Conservation (phyloP, 2,113 vertebrate species). For the Cacatua alba region DNA sequence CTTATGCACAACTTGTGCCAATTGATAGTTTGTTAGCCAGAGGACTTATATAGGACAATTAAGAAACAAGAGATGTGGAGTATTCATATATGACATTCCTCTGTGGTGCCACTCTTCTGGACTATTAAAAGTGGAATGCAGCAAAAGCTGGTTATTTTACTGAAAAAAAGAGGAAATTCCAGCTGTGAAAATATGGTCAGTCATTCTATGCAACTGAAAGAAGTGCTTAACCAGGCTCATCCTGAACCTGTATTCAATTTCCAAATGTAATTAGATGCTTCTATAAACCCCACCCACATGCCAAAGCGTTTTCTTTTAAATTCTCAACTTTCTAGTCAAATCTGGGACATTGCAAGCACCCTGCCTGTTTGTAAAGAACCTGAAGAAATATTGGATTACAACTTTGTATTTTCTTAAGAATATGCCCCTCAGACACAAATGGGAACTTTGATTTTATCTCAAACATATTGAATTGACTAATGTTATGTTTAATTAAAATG, state of each 20-base stretch:
- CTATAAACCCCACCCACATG: slow-evolving; percentile 76
- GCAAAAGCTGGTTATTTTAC: slow-evolving; percentile 44
- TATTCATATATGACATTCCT: neutral
- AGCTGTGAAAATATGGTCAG: slow-evolving; percentile 72
- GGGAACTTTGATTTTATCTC: slow-evolving; percentile 10
- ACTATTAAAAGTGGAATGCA: slow-evolving; percentile 16
- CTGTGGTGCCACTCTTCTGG: slow-evolving; percentile 21
- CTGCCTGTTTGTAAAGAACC: slow-evolving; percentile 71
- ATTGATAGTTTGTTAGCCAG: neutral
- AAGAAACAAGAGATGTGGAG: neutral
- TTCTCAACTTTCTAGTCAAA: slow-evolving; percentile 68
- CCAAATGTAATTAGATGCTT: slow-evolving; percentile 78
- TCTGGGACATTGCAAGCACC: slow-evolving; percentile 53
- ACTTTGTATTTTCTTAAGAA: slow-evolving; percentile 68
- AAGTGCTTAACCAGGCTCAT: slow-evolving; percentile 68
- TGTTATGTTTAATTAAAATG: slow-evolving; percentile 61
- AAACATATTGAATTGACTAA: slow-evolving; percentile 57
- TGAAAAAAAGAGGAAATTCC: slow-evolving; percentile 55
- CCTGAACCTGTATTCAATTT: slow-evolving; percentile 76
- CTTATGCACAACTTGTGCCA: neutral
- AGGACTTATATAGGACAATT: neutral
- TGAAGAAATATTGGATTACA: slow-evolving; percentile 66
- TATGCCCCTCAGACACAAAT: slow-evolving; percentile 22
- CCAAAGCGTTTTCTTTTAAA: slow-evolving; percentile 70
- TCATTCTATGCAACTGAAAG: slow-evolving; percentile 73